These are phyloP conservation scores for Meriones unguiculatus DNA, from an alignment of 2,113 vertebrate genomes.

Conservation along the genomic window DNA sequence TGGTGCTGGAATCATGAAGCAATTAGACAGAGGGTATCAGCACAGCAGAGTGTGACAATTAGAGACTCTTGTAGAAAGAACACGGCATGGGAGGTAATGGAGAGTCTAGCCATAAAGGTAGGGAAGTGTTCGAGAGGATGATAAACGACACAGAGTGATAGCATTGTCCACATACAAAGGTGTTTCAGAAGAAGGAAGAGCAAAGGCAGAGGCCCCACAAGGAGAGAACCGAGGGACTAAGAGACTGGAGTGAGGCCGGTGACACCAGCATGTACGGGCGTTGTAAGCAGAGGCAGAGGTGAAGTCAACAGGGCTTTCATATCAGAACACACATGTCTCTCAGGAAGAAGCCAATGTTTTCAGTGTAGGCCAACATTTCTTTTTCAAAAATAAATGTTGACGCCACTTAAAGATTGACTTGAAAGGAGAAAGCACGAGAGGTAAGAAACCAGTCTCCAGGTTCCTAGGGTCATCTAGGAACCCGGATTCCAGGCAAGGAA, in stretches of 20 bases:
- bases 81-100: neutral
- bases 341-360: neutral
- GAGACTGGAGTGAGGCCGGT: neutral
- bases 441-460: neutral
- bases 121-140: neutral
- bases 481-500: rapidly evolving
- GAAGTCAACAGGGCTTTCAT: too few relatives aligned
- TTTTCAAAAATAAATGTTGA: neutral
- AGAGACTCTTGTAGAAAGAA: neutral
- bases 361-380: too few relatives aligned
- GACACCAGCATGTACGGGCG: neutral
- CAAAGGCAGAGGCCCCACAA: neutral
- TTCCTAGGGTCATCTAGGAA: neutral
- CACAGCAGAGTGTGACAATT: rapidly evolving
- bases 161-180: neutral
- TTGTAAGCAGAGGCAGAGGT: neutral
- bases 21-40: neutral
- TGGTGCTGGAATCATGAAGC: neutral
- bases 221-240: neutral
- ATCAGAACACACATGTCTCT: neutral
- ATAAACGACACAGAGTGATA: neutral
- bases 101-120: neutral
- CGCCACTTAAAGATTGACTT: rapidly evolving
- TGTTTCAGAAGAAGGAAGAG: neutral
- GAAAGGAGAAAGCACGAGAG: rapidly evolving